Base-by-base conservation (phyloP, 2,113 vertebrate species). In the Heptranchias perlo region DNA sequence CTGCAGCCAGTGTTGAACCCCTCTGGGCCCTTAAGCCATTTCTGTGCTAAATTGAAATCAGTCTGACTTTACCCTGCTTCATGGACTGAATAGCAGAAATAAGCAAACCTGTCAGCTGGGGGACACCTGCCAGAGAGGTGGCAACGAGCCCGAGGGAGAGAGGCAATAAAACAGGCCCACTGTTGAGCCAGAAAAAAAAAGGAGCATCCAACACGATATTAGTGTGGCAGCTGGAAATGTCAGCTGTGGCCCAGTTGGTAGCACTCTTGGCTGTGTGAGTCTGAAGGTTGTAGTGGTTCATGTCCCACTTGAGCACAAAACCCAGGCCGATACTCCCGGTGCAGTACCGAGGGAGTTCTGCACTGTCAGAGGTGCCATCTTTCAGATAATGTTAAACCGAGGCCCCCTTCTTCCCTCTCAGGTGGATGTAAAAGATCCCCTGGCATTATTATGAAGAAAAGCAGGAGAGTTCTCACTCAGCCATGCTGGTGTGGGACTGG, bases 11-110 rank as follows among this genome's bases (percentile, higher is more conserved):
- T 47, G 78, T 82, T 44, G 39, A 82, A 82, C 39, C 78, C 39
- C 39, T n/a, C 39, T 44, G 78, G 16, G 78, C 23, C 78, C 39
- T 47, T 82, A 47, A 82, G 78, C n/a, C 16, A 47, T 82, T 82
- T 82, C 78, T 47, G 78, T 47, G 78, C 78, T 82, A 82, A 82
- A 82, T 82, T 82, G 78, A 82, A 82, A 82, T 82, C 78, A 82
- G 78, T 82, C 39, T 82, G 78, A 21, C 39, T 47, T 82, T 47
- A 16, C 16, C 78, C 78, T 44, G 39, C 39, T 82, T 4, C 39
- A 23, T 44, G 21, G 39, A 44, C 39, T 82, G 78, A 82, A 5
- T 18, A 82, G 78, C 78, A 82, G 78, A 47, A 69, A 47, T 82
- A 39, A 23, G 39, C 16, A 82, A 39, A 21, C 39, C 76, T 3